These are phyloP conservation scores for Ceramica pisi DNA, from an alignment of 2,888 invertebrate species.

Conservation along the genomic window DNA sequence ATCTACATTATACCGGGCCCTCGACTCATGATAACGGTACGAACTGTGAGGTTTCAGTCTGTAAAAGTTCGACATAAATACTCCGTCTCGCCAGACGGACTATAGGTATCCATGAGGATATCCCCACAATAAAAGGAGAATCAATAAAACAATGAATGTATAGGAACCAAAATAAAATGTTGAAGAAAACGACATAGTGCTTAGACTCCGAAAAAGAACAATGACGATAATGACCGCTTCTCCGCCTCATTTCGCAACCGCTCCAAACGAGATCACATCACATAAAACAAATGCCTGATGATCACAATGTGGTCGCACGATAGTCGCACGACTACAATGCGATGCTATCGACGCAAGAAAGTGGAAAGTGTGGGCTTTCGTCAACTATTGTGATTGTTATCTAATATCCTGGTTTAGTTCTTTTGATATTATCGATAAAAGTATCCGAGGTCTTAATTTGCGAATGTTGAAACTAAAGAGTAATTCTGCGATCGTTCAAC, in stretches of 20 bases:
- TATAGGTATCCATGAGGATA: no score
- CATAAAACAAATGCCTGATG: conserved; percentile 3
- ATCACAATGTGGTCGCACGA: conserved; percentile 60
- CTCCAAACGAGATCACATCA: conserved; percentile 14
- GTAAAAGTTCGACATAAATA: no score
- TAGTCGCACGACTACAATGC: conserved; percentile 65
- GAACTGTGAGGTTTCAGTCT: no score
- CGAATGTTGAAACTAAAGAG: not conserved
- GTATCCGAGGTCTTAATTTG: not conserved
- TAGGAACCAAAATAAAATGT: no score
- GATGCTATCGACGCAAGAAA: conserved; percentile 67
- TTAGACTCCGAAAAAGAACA: no score
- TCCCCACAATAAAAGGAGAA: no score
- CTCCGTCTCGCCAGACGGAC: no score
- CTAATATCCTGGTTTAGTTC: conserved; percentile 65
- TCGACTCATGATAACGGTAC: no score
- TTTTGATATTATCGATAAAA: conserved; percentile 12
- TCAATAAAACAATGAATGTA: no score
- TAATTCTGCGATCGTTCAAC: not conserved
- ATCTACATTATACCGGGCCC: no score
- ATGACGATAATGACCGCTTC: not conserved
- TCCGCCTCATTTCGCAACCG: conserved; percentile 6
- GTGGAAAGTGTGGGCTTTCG: conserved; percentile 70
- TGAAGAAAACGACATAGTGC: no score
- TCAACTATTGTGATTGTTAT: conserved; percentile 63